phyloP scores from a whole-genome alignment of 2,888 invertebrate genomes.

The Caradrina clavipalpis region DNA sequence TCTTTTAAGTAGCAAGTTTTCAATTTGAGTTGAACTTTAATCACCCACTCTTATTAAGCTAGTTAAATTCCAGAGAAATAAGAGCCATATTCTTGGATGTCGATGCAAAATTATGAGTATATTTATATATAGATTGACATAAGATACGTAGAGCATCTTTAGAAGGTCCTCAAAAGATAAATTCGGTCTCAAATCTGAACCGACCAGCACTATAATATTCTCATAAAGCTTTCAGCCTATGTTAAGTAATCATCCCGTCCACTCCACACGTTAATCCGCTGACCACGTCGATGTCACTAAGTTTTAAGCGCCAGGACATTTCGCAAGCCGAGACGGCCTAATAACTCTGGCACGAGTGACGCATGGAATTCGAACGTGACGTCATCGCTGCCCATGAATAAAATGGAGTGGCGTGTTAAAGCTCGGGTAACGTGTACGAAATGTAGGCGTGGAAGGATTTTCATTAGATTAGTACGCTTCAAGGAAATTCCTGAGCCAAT shows the following conservation, averaged over 20 bases:
- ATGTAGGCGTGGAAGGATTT: slow-evolving; percentile 64
- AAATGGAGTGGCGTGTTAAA: slow-evolving; percentile 65
- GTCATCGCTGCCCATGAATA: slow-evolving; percentile 63
- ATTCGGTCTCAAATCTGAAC: slow-evolving; percentile 7
- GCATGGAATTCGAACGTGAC: slow-evolving; percentile 65
- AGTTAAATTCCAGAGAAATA: background rate
- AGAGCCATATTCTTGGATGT: too few species aligned
- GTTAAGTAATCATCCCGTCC: slow-evolving; percentile 34
- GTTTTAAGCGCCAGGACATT: slow-evolving; percentile 61
- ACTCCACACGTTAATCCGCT: slow-evolving; percentile 48
- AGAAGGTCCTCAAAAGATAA: slow-evolving; percentile 2
- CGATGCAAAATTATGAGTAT: too few species aligned
- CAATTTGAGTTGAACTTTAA: slow-evolving; percentile 2
- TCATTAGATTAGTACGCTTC: slow-evolving; percentile 56
- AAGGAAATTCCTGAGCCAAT: slow-evolving; percentile 58
- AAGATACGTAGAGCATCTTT: too few species aligned
- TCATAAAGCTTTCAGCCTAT: slow-evolving; percentile 32
- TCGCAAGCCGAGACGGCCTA: slow-evolving; percentile 58
- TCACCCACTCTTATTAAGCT: too few species aligned
- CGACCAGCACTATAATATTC: slow-evolving; percentile 19
- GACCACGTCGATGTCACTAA: slow-evolving; percentile 59
- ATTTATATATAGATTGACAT: background rate
- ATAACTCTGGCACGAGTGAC: slow-evolving; percentile 61
- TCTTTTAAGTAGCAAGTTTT: slow-evolving; percentile 5
- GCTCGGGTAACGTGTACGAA: slow-evolving; percentile 58